Conservation (phyloP, 30 jellyfish, hydroid and myxozoan species). For the Aurelia aurita region DNA sequence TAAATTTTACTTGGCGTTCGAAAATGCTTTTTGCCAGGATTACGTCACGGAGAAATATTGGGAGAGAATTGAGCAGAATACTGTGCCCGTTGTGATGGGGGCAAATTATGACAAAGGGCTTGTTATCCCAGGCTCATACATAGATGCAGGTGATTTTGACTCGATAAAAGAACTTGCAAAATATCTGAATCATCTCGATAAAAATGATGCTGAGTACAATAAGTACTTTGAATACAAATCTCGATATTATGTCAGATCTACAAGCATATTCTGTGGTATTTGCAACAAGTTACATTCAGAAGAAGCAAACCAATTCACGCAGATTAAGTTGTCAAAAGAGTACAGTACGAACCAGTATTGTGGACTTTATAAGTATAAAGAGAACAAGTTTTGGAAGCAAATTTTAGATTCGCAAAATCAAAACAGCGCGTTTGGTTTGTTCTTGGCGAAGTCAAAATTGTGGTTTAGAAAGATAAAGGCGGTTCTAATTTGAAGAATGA, state of each 20-base stretch:
- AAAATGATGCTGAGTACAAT: constrained; percentile 82
- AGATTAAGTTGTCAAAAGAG: constrained; percentile 35
- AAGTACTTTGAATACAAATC: constrained; percentile 79
- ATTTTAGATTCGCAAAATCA: constrained; percentile 26
- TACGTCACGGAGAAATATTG: constrained; percentile 96
- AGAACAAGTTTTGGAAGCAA: constrained; percentile 17
- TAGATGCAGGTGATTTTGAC: constrained; percentile 73
- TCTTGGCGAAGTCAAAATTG: background rate
- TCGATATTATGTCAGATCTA: constrained; percentile 20
- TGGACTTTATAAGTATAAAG: background rate
- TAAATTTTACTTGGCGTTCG: constrained; percentile 88
- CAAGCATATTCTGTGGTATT: constrained; percentile 33
- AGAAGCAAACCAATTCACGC: background rate
- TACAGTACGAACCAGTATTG: constrained; percentile 32
- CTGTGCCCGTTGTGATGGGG: constrained; percentile 95
- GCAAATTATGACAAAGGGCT: constrained; percentile 71
- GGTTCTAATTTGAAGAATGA: no score
- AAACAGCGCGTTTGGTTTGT: background rate
- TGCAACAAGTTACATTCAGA: constrained; percentile 32
- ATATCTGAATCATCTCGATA: constrained; percentile 70
- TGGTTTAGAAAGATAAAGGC: no score
- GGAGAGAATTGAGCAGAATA: constrained; percentile 55
- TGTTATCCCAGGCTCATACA: constrained; percentile 91
- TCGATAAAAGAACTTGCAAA: constrained; percentile 87
- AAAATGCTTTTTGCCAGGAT: constrained; percentile 92